phyloP scores from a whole-genome alignment of 2,888 invertebrate species.

The Tetanocera ferruginea region DNA sequence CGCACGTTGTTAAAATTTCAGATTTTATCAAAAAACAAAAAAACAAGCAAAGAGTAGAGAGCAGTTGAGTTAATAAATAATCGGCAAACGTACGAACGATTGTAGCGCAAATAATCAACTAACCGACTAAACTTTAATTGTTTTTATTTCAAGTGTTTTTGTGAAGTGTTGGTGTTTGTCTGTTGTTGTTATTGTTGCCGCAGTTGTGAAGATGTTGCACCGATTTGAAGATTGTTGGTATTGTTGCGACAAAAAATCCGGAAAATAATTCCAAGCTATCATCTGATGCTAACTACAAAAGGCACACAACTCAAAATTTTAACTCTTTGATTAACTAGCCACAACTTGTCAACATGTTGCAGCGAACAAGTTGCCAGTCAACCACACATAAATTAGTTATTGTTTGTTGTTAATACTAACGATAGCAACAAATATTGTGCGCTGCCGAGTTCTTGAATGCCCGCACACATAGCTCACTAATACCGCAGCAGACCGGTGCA shows the following conservation, averaged over 20 bases:
- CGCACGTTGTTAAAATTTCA: background rate
- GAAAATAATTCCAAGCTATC: background rate
- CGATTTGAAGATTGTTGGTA: background rate
- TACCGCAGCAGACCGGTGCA: background rate
- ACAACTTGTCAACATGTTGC: slow-evolving; percentile 19
- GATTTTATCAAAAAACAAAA: background rate
- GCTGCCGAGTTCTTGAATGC: slow-evolving; percentile 2
- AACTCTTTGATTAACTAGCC: background rate
- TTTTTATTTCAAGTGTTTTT: slow-evolving; percentile 42
- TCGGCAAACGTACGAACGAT: slow-evolving; percentile 44
- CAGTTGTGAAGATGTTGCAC: slow-evolving; percentile 13
- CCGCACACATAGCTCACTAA: background rate
- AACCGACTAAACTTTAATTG: slow-evolving; percentile 46
- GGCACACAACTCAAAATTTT: background rate
- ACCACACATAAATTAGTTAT: background rate
- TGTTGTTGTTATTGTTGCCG: slow-evolving; percentile 12
- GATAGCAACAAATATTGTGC: background rate
- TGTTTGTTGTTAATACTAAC: background rate
- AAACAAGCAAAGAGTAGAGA: slow-evolving; percentile 43
- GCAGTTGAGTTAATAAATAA: slow-evolving; percentile 52
- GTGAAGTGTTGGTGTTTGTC: slow-evolving; percentile 22
- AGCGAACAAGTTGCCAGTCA: slow-evolving; percentile 26
- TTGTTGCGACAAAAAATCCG: background rate
- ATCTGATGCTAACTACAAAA: background rate
- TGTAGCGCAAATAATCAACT: slow-evolving; percentile 50